These are phyloP conservation scores for Clistopyga incitator DNA, from an alignment of 2,888 invertebrate genomes.

Conservation along the genomic window DNA sequence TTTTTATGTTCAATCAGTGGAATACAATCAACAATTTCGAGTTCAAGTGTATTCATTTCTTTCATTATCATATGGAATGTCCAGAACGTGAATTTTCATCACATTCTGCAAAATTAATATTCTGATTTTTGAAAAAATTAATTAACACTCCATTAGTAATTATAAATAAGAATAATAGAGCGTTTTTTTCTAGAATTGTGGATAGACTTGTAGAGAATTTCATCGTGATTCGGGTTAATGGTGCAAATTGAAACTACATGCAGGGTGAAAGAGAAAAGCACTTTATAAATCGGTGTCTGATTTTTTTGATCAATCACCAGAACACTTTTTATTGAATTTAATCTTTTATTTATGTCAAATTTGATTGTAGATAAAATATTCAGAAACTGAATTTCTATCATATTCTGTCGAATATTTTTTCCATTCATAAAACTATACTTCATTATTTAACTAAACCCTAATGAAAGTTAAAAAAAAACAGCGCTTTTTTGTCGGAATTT, in stretches of 20 bases:
- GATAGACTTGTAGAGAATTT: slow-evolving; percentile 44
- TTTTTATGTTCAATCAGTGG: too few relatives aligned
- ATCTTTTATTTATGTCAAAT: too few relatives aligned
- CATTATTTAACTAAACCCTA: too few relatives aligned
- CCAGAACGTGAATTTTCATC: not conserved
- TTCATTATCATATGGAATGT: not conserved
- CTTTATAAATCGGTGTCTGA: not conserved
- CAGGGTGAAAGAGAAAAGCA: not conserved
- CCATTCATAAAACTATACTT: not conserved
- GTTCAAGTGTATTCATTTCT: not conserved
- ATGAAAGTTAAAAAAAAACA: too few relatives aligned
- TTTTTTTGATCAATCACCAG: not conserved
- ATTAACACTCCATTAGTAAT: too few relatives aligned
- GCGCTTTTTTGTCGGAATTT: too few relatives aligned
- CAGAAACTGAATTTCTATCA: not conserved
- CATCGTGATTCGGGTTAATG: slow-evolving; percentile 60
- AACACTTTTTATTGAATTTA: too few relatives aligned
- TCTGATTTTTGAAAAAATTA: too few relatives aligned
- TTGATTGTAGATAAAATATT: too few relatives aligned
- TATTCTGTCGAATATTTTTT: not conserved
- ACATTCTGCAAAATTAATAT: not conserved
- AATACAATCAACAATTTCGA: not conserved
- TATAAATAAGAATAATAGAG: too few relatives aligned
- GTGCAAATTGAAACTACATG: slow-evolving; percentile 51
- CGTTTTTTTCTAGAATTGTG: slow-evolving; percentile 36